phyloP scores from a whole-genome alignment of 2,888 invertebrate genomes.

The Lepidochitona cinerea region DNA sequence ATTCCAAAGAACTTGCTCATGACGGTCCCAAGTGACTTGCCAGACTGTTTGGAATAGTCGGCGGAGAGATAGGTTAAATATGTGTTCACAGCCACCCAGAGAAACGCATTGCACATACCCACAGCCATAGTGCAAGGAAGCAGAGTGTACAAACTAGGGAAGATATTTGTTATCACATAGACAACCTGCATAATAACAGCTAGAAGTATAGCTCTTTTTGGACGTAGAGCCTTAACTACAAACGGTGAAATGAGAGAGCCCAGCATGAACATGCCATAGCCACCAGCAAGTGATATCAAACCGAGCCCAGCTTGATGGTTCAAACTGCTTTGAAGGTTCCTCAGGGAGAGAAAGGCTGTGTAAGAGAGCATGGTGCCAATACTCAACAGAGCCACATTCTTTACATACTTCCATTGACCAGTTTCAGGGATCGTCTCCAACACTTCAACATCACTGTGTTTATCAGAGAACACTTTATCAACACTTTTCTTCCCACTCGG shows the following conservation, averaged over 20 bases:
- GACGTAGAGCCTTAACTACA: slow-evolving; percentile 58
- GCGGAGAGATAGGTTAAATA: slow-evolving; percentile 62
- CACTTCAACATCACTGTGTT: too few species aligned
- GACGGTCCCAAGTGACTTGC: slow-evolving; percentile 44
- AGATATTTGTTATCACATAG: slow-evolving; percentile 57
- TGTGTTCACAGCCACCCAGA: slow-evolving; percentile 66
- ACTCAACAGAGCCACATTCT: slow-evolving; percentile 59
- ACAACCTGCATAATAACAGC: slow-evolving; percentile 49
- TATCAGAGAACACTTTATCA: neutral
- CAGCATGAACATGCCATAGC: slow-evolving; percentile 55
- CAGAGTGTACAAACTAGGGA: slow-evolving; percentile 56
- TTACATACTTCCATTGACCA: slow-evolving; percentile 12
- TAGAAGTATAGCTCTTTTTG: slow-evolving; percentile 47
- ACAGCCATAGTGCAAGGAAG: slow-evolving; percentile 54
- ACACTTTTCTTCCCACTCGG: neutral
- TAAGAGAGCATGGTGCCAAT: slow-evolving; percentile 53
- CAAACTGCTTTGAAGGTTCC: slow-evolving; percentile 67
- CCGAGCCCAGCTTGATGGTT: slow-evolving; percentile 63
- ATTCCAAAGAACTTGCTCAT: slow-evolving; percentile 64
- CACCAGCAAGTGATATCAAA: slow-evolving; percentile 54
- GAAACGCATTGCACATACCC: slow-evolving; percentile 56
- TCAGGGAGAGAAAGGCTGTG: slow-evolving; percentile 55
- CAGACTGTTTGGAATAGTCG: slow-evolving; percentile 48
- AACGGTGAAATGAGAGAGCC: slow-evolving; percentile 63
- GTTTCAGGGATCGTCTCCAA: neutral